Evolutionary conservation across 2,797 vertebrate genomes (phyloP).

Genomic region (Phalanger gymnotis): DNA sequence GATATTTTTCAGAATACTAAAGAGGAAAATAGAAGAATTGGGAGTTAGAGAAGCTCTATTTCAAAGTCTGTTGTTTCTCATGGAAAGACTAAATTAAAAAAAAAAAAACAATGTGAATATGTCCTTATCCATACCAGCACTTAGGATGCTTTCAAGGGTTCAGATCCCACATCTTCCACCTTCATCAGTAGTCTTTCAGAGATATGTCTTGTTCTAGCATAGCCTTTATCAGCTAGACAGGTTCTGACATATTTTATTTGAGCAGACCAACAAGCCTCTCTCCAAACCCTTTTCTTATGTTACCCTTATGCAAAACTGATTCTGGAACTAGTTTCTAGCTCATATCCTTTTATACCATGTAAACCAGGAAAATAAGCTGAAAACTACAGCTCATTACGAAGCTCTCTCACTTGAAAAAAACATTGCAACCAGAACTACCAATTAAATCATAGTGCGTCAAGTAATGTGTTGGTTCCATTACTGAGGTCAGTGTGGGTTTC

Average conservation of each 20-base stretch:
- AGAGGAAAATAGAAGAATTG: constrained; percentile 1
- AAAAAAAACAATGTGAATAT: background rate
- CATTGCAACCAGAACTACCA: constrained; percentile 40
- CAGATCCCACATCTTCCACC: background rate
- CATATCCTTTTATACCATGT: constrained; percentile 64
- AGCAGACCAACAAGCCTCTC: constrained; percentile 60
- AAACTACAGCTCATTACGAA: constrained; percentile 52
- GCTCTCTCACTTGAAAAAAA: constrained; percentile 52
- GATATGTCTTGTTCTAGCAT: constrained; percentile 38
- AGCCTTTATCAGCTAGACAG: constrained; percentile 40
- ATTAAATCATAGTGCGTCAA: constrained; percentile 39
- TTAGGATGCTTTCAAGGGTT: background rate
- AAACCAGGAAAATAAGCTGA: constrained; percentile 49
- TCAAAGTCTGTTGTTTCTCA: background rate
- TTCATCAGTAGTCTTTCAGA: background rate
- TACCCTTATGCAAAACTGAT: constrained; percentile 28
- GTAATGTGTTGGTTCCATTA: background rate
- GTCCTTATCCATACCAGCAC: background rate
- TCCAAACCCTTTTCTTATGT: background rate
- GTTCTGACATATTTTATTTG: constrained; percentile 58
- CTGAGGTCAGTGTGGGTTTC: constrained; percentile 16
- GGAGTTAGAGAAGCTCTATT: background rate
- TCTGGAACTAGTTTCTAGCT: constrained; percentile 57
- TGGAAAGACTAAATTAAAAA: background rate
- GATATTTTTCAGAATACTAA: constrained; percentile 11